These are phyloP conservation scores for Paguma larvata DNA, from an alignment of 2,797 vertebrate species.

Conservation along the genomic window DNA sequence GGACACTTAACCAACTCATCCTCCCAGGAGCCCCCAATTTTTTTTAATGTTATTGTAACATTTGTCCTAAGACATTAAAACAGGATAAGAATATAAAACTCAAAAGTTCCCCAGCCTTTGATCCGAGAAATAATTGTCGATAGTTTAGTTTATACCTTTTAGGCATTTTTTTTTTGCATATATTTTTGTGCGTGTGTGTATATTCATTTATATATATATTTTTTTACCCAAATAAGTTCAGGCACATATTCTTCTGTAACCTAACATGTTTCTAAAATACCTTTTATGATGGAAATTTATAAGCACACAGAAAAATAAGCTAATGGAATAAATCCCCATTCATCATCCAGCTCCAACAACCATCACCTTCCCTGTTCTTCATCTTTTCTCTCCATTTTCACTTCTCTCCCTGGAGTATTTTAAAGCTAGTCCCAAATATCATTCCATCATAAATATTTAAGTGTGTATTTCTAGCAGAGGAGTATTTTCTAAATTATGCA, in stretches of 20 bases:
- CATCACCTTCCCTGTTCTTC: not conserved
- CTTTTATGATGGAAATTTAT: not conserved
- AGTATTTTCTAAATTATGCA: not conserved
- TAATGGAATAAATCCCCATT: not conserved
- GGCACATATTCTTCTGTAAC: not conserved
- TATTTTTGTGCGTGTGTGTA: not conserved
- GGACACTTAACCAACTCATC: too few species aligned
- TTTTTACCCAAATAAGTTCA: slow-evolving; percentile 5
- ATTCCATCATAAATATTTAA: slow-evolving; percentile 40
- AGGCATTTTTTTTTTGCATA: not conserved
- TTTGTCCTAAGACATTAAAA: slow-evolving; percentile 41
- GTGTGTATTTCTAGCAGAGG: not conserved
- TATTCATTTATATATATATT: not conserved
- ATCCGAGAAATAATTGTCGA: not conserved
- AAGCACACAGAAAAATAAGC: not conserved
- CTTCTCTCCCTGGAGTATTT: not conserved
- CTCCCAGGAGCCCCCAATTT: not conserved
- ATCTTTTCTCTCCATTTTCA: slow-evolving; percentile 35
- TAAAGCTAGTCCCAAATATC: slow-evolving; percentile 46
- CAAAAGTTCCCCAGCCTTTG: not conserved
- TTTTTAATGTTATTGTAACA: not conserved
- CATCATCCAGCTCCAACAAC: not conserved
- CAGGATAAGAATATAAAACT: slow-evolving; percentile 38
- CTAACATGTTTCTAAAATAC: not conserved
- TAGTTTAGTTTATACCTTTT: slow-evolving; percentile 18